A percentile compares a stretch with the other conserved stretches of the same genome.
phyloP scores from a whole-genome alignment of 2,113 vertebrate genomes.

The Semnopithecus entellus region DNA sequence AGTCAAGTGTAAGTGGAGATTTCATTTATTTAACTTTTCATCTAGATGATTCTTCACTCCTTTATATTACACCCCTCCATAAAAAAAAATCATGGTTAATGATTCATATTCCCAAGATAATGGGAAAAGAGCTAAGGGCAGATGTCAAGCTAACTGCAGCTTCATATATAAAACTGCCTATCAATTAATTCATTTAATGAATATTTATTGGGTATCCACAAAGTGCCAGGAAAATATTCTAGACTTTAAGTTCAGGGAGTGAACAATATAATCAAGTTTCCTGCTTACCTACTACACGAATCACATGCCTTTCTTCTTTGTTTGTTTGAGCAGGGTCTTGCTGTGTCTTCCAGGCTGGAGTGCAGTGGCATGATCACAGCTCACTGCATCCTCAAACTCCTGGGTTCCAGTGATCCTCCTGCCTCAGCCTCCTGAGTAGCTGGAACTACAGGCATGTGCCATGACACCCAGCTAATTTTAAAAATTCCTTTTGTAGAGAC shows the following conservation, averaged over 20 bases:
- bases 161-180: neutral
- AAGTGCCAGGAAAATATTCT: neutral
- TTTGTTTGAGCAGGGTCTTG: too few relatives aligned
- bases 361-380: too few relatives aligned
- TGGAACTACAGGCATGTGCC: too few relatives aligned
- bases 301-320: neutral
- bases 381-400: too few relatives aligned
- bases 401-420: too few relatives aligned
- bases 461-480: too few relatives aligned
- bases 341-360: too few relatives aligned
- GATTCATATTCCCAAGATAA: neutral
- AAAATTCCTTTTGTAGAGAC: too few relatives aligned
- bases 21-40: neutral
- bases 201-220: fast-evolving
- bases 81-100: fast-evolving
- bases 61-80: neutral
- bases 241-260: neutral
- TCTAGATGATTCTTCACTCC: neutral
- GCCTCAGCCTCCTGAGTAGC: too few relatives aligned
- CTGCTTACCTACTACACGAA: neutral
- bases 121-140: neutral
- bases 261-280: neutral
- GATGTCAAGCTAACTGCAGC: neutral
- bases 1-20: neutral
- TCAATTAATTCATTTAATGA: neutral